These are phyloP conservation scores for Drosophila antonietae DNA, from an alignment of 2,888 invertebrate genomes.

Conservation along the genomic window DNA sequence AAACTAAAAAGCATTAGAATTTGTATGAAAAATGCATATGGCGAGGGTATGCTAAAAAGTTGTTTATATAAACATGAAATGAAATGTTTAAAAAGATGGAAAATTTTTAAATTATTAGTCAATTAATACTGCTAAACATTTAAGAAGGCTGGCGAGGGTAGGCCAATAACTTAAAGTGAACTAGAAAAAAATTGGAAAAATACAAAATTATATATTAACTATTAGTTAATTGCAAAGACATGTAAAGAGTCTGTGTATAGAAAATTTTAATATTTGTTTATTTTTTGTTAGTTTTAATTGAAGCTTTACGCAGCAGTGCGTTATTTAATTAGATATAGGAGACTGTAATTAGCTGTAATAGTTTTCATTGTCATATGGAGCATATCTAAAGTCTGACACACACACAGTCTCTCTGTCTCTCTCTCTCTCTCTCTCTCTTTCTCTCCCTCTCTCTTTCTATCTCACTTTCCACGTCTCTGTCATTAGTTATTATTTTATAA, in stretches of 20 bases:
- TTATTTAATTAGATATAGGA: slow-evolving; percentile 1
- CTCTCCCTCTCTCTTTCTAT: not conserved
- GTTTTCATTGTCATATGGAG: slow-evolving; percentile 55
- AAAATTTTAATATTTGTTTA: not conserved
- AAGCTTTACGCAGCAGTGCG: slow-evolving; percentile 9
- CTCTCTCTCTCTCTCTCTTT: not conserved
- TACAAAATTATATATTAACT: slow-evolving; percentile 6
- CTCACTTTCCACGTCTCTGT: not conserved
- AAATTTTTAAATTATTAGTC: not conserved
- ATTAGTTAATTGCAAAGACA: slow-evolving; percentile 15
- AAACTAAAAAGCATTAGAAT: slow-evolving; percentile 15
- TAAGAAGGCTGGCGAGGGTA: no score
- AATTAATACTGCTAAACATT: slow-evolving; percentile 6
- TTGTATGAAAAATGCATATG: slow-evolving; percentile 19
- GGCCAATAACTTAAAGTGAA: no score
- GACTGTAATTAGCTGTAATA: slow-evolving; percentile 53
- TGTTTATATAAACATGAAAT: no score
- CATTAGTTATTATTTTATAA: not conserved
- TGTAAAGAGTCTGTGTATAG: not conserved
- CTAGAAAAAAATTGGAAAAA: not conserved
- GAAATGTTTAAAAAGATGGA: not conserved
- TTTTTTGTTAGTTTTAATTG: slow-evolving; percentile 2
- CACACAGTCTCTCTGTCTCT: not conserved
- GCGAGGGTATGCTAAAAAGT: not conserved
- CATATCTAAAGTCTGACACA: not conserved